Evolutionary conservation across 92 coral and sea anemone genomes (phyloP).

Genomic region (Zoanthus sansibaricus): DNA sequence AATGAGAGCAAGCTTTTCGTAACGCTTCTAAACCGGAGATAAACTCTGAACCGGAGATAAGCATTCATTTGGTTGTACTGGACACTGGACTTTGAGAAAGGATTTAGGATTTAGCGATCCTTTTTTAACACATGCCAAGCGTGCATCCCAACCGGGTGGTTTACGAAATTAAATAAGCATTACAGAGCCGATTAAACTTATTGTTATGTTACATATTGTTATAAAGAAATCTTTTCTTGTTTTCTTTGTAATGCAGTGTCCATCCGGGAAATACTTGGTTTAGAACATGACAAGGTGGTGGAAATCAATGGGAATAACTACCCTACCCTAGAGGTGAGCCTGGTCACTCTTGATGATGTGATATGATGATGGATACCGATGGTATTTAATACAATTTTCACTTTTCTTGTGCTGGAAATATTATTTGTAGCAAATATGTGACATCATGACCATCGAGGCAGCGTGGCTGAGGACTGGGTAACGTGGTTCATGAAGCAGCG

Average conservation of each 20-base stretch:
- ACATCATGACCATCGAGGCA: no score
- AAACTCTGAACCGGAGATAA: no score
- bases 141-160: no score
- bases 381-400: neutral
- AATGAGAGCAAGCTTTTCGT: no score
- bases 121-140: no score
- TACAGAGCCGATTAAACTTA: neutral
- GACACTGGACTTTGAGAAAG: no score
- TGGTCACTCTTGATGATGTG: neutral
- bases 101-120: no score
- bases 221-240: neutral
- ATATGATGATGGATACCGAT: neutral
- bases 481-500: no score
- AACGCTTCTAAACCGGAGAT: no score
- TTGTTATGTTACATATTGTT: neutral
- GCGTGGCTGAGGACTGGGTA: no score
- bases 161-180: neutral
- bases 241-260: constrained; percentile 51
- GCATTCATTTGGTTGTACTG: no score
- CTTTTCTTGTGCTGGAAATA: neutral
- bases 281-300: constrained; percentile 77
- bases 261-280: constrained; percentile 90
- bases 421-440: neutral
- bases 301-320: constrained; percentile 81
- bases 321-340: constrained; percentile 71